Percentiles rank a stretch among this genome's conserved stretches.
These are phyloP conservation scores for Cosmia pyralina DNA, from an alignment of 2,888 invertebrate genomes.

Conservation along the genomic window DNA sequence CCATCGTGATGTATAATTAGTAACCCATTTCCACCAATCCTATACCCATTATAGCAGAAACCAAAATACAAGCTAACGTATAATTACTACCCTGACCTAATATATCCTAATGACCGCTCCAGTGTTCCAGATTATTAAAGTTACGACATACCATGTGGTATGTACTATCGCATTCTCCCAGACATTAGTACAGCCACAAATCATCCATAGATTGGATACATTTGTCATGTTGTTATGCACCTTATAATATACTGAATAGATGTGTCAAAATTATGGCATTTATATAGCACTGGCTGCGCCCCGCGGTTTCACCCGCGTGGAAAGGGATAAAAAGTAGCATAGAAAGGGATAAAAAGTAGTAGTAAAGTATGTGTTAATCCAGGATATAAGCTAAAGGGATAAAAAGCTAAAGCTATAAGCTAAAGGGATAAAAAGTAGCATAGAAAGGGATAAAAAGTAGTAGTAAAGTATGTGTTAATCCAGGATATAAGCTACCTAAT, in stretches of 20 bases:
- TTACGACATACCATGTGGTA: constrained; percentile 64
- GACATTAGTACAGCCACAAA: constrained; percentile 78
- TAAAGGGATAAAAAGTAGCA: too few relatives aligned
- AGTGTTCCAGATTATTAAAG: constrained; percentile 59
- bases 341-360: too few relatives aligned
- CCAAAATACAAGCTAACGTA: constrained; percentile 38
- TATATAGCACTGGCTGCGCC: too few relatives aligned
- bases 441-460: too few relatives aligned
- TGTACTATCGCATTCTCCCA: constrained; percentile 67
- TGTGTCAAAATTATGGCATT: background rate
- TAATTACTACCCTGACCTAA: constrained; percentile 45
- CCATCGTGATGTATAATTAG: constrained; percentile 4
- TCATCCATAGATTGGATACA: constrained; percentile 77
- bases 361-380: too few relatives aligned
- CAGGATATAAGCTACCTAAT: too few relatives aligned
- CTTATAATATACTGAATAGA: constrained; percentile 32
- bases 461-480: too few relatives aligned
- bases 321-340: too few relatives aligned
- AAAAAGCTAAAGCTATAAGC: too few relatives aligned
- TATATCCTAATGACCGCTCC: constrained; percentile 53
- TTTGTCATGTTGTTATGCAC: constrained; percentile 73
- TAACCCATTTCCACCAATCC: background rate
- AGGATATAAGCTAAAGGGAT: too few relatives aligned
- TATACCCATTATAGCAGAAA: background rate
- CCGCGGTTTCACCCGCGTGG: too few relatives aligned